Evolutionary conservation across 2,113 vertebrate genomes (phyloP), one percentile per base, ranked within the genome.

Genomic region (Zeus faber): DNA sequence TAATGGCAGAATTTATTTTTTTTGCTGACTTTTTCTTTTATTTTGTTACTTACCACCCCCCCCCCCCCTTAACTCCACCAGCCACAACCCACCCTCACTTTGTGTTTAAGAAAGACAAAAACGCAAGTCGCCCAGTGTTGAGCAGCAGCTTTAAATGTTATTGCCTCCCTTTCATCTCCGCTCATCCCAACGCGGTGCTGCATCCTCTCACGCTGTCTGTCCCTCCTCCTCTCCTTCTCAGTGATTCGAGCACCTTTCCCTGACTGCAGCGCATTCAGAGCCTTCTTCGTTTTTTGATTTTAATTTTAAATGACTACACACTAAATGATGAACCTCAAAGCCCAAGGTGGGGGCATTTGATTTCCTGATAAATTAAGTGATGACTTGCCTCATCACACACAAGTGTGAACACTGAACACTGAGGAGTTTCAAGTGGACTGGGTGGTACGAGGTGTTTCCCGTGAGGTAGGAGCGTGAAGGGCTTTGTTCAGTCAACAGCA

Each of bases 1-100:
- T 95, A 96, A 95, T 85, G 88, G 80, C 88, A 91, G 91, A 92
- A 94, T 96, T 96, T 88, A n/a, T n/a, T 95, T 92, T 89, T 97
- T 95, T 94, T 93, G 93, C 93, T 95, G 93, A 94, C 91, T 91
- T 82, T 70, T 74, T 70, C 66, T 40, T 72, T 86, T 80, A 58
- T 54, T 45, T 29, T n/a, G n/a, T 41, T 14, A 18, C 5, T 29
- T 21, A 10, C 8, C 53, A n/a, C 53, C 24, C 26, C 45, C 24
- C 20, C 60, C 66, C 47, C 47, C 10, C 33, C 33, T 9, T 13
- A 37, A 37, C 13, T 9, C 3, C 44, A 11, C 40, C 52, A 49
- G 70, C 74, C 83, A 83, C 9, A 49, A 26, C 53, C 54, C 45
- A 37, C 31, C 70, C 73, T 89, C 85, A 86, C n/a, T n/a, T n/a